Conservation (phyloP, 2,888 invertebrate species). For the Troides aeacus region DNA sequence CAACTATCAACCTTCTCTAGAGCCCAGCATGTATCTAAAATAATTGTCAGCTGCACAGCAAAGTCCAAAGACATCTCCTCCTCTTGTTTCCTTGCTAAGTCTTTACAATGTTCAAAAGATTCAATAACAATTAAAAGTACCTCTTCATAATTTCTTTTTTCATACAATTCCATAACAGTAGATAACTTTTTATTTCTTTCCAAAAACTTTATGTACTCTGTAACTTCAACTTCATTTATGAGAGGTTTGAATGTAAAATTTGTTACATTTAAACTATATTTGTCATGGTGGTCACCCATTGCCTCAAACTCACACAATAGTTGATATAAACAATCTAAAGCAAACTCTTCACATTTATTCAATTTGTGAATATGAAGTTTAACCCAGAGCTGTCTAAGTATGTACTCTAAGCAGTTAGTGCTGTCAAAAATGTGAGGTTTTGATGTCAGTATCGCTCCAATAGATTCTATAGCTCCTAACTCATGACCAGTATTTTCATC, state of each 20-base stretch:
- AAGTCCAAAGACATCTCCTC: slow-evolving; percentile 76
- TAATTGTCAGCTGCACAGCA: slow-evolving; percentile 79
- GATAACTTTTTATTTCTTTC: slow-evolving; percentile 80
- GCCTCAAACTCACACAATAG: slow-evolving; percentile 68
- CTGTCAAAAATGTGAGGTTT: slow-evolving; percentile 63
- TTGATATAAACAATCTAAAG: slow-evolving; percentile 68
- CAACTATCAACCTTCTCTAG: slow-evolving; percentile 82
- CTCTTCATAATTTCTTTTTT: slow-evolving; percentile 82
- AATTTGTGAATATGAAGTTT: slow-evolving; percentile 66
- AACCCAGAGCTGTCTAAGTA: slow-evolving; percentile 66
- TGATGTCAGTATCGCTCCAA: slow-evolving; percentile 58
- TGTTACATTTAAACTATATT: slow-evolving; percentile 52
- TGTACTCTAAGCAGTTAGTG: slow-evolving; percentile 58
- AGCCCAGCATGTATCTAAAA: slow-evolving; percentile 84
- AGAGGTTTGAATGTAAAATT: slow-evolving; percentile 68
- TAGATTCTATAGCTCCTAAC: slow-evolving; percentile 58
- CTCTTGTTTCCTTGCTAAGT: slow-evolving; percentile 63
- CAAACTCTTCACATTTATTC: slow-evolving; percentile 65
- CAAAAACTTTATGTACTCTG: slow-evolving; percentile 61
- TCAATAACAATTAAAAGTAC: slow-evolving; percentile 84
- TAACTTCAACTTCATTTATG: slow-evolving; percentile 60
- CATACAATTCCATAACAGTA: slow-evolving; percentile 84
- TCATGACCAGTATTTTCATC: slow-evolving; percentile 51
- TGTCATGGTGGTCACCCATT: slow-evolving; percentile 62
- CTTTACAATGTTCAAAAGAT: slow-evolving; percentile 81